These are phyloP conservation scores for Pandemis corylana DNA, from an alignment of 2,888 invertebrate genomes.

Conservation along the genomic window DNA sequence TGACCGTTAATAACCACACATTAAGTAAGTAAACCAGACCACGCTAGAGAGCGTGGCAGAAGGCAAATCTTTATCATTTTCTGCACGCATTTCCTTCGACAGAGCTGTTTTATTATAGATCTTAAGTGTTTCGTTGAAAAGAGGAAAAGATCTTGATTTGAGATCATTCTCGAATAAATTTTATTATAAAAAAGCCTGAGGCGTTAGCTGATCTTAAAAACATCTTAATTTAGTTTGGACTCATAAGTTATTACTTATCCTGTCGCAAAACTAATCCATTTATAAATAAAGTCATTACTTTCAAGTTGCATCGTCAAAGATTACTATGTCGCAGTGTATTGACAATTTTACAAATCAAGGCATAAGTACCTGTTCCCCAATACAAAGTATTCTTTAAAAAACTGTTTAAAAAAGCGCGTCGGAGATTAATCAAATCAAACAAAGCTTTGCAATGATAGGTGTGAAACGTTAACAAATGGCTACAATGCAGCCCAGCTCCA, in stretches of 20 bases:
- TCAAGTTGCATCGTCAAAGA: neutral
- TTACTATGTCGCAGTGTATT: neutral
- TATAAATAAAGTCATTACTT: neutral
- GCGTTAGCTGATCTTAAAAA: neutral
- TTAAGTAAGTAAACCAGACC: slow-evolving; percentile 46
- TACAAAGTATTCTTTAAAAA: slow-evolving; percentile 7
- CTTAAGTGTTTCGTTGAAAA: slow-evolving; percentile 9
- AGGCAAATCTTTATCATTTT: slow-evolving; percentile 73
- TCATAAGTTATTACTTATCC: neutral
- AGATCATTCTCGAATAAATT: slow-evolving; percentile 12
- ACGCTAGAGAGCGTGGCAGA: slow-evolving; percentile 56
- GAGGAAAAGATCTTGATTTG: slow-evolving; percentile 6
- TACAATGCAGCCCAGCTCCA: slow-evolving; percentile 47
- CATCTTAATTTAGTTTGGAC: neutral
- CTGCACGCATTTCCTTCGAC: slow-evolving; percentile 72
- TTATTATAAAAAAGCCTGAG: slow-evolving; percentile 13
- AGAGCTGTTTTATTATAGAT: slow-evolving; percentile 37
- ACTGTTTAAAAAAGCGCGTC: slow-evolving; percentile 4
- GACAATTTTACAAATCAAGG: neutral
- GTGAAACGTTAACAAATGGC: slow-evolving; percentile 47
- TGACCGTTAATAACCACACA: slow-evolving; percentile 33
- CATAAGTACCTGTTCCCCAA: neutral
- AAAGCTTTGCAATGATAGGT: slow-evolving; percentile 37
- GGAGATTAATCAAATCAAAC: slow-evolving; percentile 32
- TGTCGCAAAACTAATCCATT: neutral